Conservation (phyloP, 2,113 vertebrate species). For the Peromyscus leucopus region DNA sequence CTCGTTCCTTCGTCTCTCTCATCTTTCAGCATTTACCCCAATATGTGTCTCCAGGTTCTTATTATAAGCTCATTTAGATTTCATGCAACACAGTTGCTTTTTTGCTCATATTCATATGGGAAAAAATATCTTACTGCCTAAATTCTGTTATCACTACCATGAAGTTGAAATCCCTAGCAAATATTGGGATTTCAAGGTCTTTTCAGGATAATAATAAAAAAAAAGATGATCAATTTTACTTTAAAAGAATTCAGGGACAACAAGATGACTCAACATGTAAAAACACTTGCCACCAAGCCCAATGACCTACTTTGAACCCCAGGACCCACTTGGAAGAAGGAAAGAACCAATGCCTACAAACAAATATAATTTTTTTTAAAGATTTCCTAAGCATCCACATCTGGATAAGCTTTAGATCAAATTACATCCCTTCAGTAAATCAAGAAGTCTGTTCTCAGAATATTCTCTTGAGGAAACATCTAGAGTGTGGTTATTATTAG, state of each 20-base stretch:
- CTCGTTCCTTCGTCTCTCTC: too few species aligned
- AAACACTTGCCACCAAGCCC: too few species aligned
- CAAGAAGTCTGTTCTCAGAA: constrained; percentile 34
- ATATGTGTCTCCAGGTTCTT: too few species aligned
- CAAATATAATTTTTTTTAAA: neutral
- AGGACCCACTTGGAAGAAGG: neutral
- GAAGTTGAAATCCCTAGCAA: constrained; percentile 25
- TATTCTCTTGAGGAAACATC: constrained; percentile 24
- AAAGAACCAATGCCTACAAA: neutral
- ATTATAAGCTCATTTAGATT: too few species aligned
- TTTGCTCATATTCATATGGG: constrained; percentile 5
- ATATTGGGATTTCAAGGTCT: constrained; percentile 6
- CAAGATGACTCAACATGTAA: too few species aligned
- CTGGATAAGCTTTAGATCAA: constrained; percentile 10
- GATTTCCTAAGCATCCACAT: constrained; percentile 29
- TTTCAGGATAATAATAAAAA: constrained; percentile 28
- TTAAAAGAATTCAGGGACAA: constrained; percentile 2
- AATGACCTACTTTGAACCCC: neutral
- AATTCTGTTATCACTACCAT: constrained; percentile 35
- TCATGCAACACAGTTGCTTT: neutral
- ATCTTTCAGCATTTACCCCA: too few species aligned
- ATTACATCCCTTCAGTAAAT: neutral
- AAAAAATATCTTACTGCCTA: constrained; percentile 21
- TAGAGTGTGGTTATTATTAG: neutral
- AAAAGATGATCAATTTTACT: constrained; percentile 49